These are phyloP conservation scores for Actias luna DNA, from an alignment of 2,888 invertebrate species.

Conservation along the genomic window DNA sequence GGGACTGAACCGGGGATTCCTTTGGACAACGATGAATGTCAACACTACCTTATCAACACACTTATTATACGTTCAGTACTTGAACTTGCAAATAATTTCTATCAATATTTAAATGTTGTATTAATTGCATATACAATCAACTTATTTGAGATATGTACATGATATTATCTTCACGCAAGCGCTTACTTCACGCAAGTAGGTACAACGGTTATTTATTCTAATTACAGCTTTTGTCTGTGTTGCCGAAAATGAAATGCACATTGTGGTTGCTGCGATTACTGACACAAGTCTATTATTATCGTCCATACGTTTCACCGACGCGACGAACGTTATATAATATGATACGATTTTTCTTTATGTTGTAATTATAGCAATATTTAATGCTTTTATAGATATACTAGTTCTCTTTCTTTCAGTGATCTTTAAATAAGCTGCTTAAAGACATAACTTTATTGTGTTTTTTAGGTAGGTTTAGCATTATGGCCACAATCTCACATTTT, in stretches of 20 bases:
- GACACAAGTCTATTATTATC: slow-evolving; percentile 51
- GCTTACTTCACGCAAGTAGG: slow-evolving; percentile 25
- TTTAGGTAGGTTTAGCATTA: too few species aligned
- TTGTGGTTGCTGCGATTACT: slow-evolving; percentile 56
- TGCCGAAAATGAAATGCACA: slow-evolving; percentile 66
- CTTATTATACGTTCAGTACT: neutral
- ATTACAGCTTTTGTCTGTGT: slow-evolving; percentile 74
- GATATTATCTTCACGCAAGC: too few species aligned
- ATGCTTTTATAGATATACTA: neutral
- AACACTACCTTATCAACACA: slow-evolving; percentile 1
- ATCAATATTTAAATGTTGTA: neutral
- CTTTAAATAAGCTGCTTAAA: neutral
- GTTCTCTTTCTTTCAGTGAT: neutral
- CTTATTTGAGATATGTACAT: too few species aligned
- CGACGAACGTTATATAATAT: slow-evolving; percentile 34
- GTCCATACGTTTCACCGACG: slow-evolving; percentile 29
- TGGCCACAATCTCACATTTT: too few species aligned
- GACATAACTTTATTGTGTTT: too few species aligned
- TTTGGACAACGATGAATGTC: slow-evolving; percentile 18
- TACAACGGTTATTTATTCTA: slow-evolving; percentile 41
- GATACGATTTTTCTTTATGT: slow-evolving; percentile 38
- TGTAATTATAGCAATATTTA: slow-evolving; percentile 26
- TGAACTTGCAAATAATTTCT: neutral
- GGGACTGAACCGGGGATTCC: slow-evolving; percentile 83
- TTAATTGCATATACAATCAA: neutral